Evolutionary conservation across 2,113 vertebrate species (phyloP), one percentile per base, ranked within the genome.

Genomic region (Hypanus sabinus): DNA sequence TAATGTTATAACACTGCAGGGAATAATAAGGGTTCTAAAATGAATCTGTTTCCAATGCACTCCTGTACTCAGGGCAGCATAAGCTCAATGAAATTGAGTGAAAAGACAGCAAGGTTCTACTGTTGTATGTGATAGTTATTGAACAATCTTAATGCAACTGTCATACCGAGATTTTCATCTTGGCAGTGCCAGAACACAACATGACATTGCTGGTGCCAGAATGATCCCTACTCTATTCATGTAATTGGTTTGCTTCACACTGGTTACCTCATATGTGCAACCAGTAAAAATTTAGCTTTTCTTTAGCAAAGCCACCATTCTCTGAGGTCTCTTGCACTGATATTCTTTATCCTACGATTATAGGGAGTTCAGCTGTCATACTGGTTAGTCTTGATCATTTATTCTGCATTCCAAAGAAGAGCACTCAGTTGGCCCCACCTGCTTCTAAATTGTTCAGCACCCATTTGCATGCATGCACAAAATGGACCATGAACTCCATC

Each of bases 11-110:
- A 30, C 8, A 33, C 85, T 90, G 65, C 85, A 68, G 60, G 85
- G 85, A 90, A 90, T 90, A 90, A 90, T 90, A 90, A 90, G 60
- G 85, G 16, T 33, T 90, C 65, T 14, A 90, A 90, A 90, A 90
- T 90, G 57, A 90, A 90, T 90, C 33, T 30, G 20, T 90, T 90
- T n/a, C 60, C 65, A 90, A 55, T 65, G 30, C 85, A 90, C 30
- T 90, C 30, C 60, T 68, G 30, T 30, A 90, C 30, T 65, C 30
- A 85, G 22, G 30, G 27, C 55, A 65, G 65, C 30, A 68, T n/a
- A 65, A 16, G 60, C 85, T 88, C 85, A 90, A 33, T 90, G 85
- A 65, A 90, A 33, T n/a, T 33, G 85, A 90, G 60, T 65, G 85
- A 90, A 90, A 90, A 90, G 85, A 36, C 60, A 65, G 85, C 85